phyloP scores from a whole-genome alignment of 2,113 vertebrate species.

The Coryphaenoides rupestris region DNA sequence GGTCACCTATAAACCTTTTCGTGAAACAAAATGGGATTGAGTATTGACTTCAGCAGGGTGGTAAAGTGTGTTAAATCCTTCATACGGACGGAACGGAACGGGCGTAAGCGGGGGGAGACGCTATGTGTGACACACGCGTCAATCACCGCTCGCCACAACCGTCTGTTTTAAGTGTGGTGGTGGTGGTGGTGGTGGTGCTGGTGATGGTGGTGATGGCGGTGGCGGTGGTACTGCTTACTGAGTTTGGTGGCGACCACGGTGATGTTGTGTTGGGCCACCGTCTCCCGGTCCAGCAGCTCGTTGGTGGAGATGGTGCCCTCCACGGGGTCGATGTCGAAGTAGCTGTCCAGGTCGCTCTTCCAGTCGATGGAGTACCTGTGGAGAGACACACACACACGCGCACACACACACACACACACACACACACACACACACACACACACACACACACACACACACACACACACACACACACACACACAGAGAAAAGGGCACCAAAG shows the following conservation, averaged over 20 bases:
- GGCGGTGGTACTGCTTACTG: conserved; percentile 83
- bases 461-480: too few species aligned
- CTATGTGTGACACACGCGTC: conserved; percentile 20
- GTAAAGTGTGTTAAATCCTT: conserved; percentile 61
- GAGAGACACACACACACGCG: too few species aligned
- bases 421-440: too few species aligned
- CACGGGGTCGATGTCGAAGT: conserved; percentile 89
- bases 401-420: too few species aligned
- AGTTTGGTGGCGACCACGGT: conserved; percentile 94
- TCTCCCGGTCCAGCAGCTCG: conserved; percentile 91
- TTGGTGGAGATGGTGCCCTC: conserved; percentile 95
- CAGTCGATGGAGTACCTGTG: conserved; percentile 93
- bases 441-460: too few species aligned
- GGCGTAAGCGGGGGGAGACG: conserved; percentile 17
- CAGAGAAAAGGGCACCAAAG: too few species aligned
- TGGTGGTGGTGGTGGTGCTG: conserved; percentile 58
- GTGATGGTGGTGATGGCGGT: conserved; percentile 4
- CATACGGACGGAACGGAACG: conserved; percentile 37
- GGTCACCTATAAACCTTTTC: conserved; percentile 57
- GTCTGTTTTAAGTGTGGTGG: background rate
- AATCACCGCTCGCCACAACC: too few species aligned
- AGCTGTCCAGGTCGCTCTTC: conserved; percentile 90
- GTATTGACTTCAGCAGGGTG: conserved; percentile 58
- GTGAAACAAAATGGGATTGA: conserved; percentile 53
- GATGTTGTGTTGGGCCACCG: conserved; percentile 88